phyloP scores from a whole-genome alignment of 2,797 vertebrate genomes.

The Anniella stebbinsi region DNA sequence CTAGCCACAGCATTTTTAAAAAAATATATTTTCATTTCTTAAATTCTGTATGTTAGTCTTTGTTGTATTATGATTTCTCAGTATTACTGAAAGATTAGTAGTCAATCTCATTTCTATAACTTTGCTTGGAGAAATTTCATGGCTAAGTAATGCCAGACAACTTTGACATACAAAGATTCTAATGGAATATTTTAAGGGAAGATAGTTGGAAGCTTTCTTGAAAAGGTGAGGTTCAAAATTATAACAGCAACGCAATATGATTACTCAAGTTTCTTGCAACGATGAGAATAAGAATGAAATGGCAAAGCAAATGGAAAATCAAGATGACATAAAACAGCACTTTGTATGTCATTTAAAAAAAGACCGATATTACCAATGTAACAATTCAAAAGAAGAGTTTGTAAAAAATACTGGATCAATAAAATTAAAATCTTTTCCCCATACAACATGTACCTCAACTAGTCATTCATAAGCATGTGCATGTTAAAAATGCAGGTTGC shows the following conservation, averaged over 20 bases:
- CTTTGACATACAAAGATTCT: conserved; percentile 19
- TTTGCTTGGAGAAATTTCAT: conserved; percentile 31
- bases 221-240: conserved; percentile 5
- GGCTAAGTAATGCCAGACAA: conserved; percentile 1
- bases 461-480: neutral
- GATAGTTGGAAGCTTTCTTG: neutral
- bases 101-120: conserved; percentile 33
- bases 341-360: neutral
- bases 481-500: no score
- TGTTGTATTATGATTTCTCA: conserved; percentile 13
- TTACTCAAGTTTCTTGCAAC: neutral
- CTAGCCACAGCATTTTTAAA: neutral
- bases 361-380: neutral
- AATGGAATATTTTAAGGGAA: neutral
- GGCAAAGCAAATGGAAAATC: neutral
- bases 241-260: neutral
- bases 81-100: conserved; percentile 30
- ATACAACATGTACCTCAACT: no score
- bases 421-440: neutral
- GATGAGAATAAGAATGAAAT: conserved; percentile 19
- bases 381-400: conserved; percentile 14
- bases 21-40: neutral
- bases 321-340: conserved; percentile 18
- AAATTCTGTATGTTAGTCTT: conserved; percentile 10
- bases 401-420: neutral